phyloP scores from a whole-genome alignment of 1,140 invertebrate species.

The Anadara kagoshimensis region DNA sequence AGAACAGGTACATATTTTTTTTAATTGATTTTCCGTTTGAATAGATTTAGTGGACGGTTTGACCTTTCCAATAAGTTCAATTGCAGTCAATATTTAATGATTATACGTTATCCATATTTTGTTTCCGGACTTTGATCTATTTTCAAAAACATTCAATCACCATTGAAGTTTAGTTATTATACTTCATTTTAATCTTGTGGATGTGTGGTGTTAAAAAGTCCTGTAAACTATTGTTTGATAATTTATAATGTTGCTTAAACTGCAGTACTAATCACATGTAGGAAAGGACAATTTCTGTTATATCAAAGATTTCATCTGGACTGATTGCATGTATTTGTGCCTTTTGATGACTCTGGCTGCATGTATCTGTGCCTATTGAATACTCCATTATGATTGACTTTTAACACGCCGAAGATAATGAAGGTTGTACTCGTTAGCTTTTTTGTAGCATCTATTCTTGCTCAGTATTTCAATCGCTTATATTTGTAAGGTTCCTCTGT shows the following conservation, averaged over 20 bases:
- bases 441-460: too few relatives aligned
- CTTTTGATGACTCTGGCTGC: too few relatives aligned
- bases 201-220: not conserved
- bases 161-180: not conserved
- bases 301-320: not conserved
- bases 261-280: not conserved
- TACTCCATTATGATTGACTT: too few relatives aligned
- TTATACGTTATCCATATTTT: not conserved
- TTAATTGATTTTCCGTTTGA: not conserved
- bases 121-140: not conserved
- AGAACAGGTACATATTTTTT: slow-evolving; percentile 77
- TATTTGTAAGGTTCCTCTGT: too few relatives aligned
- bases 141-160: not conserved
- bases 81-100: not conserved
- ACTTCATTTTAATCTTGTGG: not conserved
- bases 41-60: too few relatives aligned
- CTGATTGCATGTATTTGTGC: too few relatives aligned
- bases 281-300: not conserved
- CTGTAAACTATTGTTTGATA: not conserved
- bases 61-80: not conserved
- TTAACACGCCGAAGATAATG: too few relatives aligned
- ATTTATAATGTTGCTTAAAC: not conserved
- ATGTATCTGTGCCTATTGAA: too few relatives aligned
- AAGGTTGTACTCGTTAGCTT: too few relatives aligned
- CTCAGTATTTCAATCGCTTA: too few relatives aligned